Base-by-base conservation (phyloP, 2,113 vertebrate genomes). In the Genyomyrus donnyi region DNA sequence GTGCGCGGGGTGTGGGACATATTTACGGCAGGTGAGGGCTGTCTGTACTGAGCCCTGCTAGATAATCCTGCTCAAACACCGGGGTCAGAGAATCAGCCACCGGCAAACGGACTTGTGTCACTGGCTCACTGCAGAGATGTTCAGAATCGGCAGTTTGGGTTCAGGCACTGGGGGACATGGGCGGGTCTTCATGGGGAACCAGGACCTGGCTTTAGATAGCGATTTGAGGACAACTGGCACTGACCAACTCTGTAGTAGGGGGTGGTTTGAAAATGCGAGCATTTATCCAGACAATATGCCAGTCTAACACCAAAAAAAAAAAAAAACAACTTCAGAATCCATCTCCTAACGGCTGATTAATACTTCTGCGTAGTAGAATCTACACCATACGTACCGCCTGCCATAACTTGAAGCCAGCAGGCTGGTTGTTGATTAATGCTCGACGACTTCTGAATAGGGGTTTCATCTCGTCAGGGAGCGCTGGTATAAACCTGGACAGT, bases 1-100 rank as follows among this genome's bases (percentile, higher is more conserved):
- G 6, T 39, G 48, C 11, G 13, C 0, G 46, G 27, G 24, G 3
- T 35, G 35, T 13, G 35, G 42, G 13, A 17, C 24, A 39, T 24
- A 77, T 66, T 56, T 90, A 50, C 66, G 85, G 85, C 10, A 27
- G 77, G 85, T 31, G 74, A 90, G 42, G 58, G 31, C 15, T 48
- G 87, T 84, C 35, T 48, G 50, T 56, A 88, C 74, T 27, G 42
- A 46, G 35, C 83, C 42, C 48, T 17, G 77, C 39, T 21, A 84
- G 87, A 88, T 88, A 84, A 88, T 88, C 74, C 90, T 27, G 46
- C 90, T 88, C 50, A 88, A 90, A 90, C 87, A 24, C 56, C 1
- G 3, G 31, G 87, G 74, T 84, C 70, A 84, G 3, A 42, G 87
- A 90, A 84, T 84, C 83, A 49, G 13, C 39, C 70, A 48, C 48